A percentile compares a stretch with the other conserved stretches of the same genome.
Conservation (phyloP, 2,113 vertebrate species). For the Nycticorax nycticorax region DNA sequence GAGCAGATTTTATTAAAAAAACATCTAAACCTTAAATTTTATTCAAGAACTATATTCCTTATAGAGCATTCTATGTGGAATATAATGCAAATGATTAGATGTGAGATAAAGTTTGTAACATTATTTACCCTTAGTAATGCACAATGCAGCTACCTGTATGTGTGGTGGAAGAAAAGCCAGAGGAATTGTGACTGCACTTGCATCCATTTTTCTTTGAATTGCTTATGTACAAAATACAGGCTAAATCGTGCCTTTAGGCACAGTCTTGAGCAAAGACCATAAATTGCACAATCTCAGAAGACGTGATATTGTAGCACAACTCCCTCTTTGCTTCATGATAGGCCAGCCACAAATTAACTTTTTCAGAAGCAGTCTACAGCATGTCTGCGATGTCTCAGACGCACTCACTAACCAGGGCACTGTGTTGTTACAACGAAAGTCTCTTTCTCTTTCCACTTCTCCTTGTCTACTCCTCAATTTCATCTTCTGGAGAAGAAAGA, state of each 20-base stretch:
- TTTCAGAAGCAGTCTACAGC: neutral
- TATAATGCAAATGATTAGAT: neutral
- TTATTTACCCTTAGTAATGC: neutral
- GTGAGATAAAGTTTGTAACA: neutral
- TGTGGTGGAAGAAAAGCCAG: neutral
- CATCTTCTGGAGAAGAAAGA: neutral
- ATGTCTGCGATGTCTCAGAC: neutral
- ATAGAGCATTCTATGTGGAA: neutral
- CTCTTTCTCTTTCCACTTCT: neutral
- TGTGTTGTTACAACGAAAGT: neutral
- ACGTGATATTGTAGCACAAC: neutral
- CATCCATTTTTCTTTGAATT: neutral
- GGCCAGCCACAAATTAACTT: neutral
- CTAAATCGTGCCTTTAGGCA: neutral
- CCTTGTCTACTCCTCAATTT: neutral
- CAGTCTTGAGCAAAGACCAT: neutral
- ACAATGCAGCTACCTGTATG: neutral
- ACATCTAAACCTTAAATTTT: neutral
- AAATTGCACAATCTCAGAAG: neutral
- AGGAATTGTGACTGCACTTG: neutral
- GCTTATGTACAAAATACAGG: neutral
- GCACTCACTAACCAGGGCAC: neutral
- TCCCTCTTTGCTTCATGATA: neutral
- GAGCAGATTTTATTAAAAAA: neutral
- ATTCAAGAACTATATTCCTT: neutral